These are phyloP conservation scores for Rhodinocichla rosea DNA, from an alignment of 2,113 vertebrate genomes.

Conservation along the genomic window DNA sequence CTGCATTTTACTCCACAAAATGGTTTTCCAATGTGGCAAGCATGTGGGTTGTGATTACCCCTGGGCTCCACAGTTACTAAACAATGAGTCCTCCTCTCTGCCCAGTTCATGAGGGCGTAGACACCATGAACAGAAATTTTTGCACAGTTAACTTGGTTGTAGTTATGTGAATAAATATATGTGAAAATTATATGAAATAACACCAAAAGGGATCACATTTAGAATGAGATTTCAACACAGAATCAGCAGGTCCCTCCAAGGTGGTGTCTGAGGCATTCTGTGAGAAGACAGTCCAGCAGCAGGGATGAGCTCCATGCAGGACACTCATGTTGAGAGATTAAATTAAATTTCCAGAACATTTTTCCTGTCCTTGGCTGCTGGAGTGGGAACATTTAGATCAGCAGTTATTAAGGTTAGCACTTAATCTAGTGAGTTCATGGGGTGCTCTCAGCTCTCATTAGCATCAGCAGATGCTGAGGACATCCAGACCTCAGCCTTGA, in stretches of 20 bases:
- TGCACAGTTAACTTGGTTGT: not conserved
- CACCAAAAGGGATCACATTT: not conserved
- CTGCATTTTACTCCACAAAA: not conserved
- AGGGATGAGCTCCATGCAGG: not conserved
- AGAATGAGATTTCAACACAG: not conserved
- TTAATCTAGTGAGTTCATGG: not conserved
- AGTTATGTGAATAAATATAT: not conserved
- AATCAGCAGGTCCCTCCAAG: not conserved
- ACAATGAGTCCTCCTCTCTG: not conserved
- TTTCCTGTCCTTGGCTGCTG: not conserved
- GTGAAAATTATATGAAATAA: not conserved
- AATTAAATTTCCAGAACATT: not conserved
- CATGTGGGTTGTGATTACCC: not conserved
- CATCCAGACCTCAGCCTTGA: not conserved
- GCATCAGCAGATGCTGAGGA: not conserved
- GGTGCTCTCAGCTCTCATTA: not conserved
- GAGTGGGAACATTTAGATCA: not conserved
- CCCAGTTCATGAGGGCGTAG: not conserved
- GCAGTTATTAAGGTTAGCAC: not conserved
- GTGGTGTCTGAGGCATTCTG: not conserved
- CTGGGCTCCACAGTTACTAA: not conserved
- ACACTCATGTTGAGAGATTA: not conserved
- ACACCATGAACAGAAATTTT: not conserved
- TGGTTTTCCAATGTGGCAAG: not conserved
- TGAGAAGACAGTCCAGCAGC: not conserved